These are phyloP conservation scores for Apis cerana DNA, from an alignment of 1,140 invertebrate genomes.

Conservation along the genomic window DNA sequence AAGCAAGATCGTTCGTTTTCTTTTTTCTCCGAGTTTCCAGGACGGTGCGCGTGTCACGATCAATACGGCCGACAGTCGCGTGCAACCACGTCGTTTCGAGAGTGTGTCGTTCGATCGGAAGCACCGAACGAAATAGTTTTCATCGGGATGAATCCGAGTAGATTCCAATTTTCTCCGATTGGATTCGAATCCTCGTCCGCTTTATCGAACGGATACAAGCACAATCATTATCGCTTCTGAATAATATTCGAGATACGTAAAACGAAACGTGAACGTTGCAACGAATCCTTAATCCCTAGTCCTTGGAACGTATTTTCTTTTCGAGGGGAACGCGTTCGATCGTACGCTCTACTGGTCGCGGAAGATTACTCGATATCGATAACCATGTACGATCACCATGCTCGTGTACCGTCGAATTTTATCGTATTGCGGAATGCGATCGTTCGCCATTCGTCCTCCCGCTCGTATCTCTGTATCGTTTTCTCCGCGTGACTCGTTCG, in stretches of 20 bases:
- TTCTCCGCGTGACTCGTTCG: constrained; percentile 12
- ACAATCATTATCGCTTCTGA: too few species aligned
- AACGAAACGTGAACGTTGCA: too few species aligned
- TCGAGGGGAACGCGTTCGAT: constrained; percentile 27
- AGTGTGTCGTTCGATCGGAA: neutral
- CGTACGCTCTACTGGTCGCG: constrained; percentile 4
- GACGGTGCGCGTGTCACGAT: neutral
- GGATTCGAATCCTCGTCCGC: too few species aligned
- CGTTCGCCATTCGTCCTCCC: constrained; percentile 33
- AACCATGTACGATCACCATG: constrained; percentile 3
- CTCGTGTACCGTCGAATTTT: constrained; percentile 52
- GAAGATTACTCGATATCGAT: constrained; percentile 49
- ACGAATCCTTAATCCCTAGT: too few species aligned
- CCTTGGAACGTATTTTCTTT: neutral
- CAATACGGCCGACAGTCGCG: constrained; percentile 40
- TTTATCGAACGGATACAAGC: too few species aligned
- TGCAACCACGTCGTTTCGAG: constrained; percentile 54
- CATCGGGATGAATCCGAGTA: constrained; percentile 15
- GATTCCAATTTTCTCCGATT: too few species aligned
- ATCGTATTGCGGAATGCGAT: constrained; percentile 43
- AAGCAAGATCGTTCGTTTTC: constrained; percentile 34
- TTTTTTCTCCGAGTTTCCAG: constrained; percentile 35
- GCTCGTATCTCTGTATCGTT: constrained; percentile 49
- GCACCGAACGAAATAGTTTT: neutral
- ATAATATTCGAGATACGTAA: too few species aligned